These are phyloP conservation scores for Apamea crenata DNA, from an alignment of 2,888 invertebrate species.

Conservation along the genomic window DNA sequence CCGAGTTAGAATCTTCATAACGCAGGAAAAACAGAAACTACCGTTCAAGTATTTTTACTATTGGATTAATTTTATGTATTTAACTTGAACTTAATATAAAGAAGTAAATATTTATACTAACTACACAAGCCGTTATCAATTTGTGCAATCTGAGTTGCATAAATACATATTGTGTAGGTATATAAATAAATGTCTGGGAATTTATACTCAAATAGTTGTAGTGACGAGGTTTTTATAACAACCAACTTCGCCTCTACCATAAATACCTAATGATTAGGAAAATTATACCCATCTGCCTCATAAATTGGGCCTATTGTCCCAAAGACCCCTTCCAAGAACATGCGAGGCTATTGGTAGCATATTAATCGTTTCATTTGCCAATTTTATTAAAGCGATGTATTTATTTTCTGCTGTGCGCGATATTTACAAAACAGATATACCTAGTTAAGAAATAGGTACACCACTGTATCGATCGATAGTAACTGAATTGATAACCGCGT, in stretches of 20 bases:
- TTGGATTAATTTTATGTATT: conserved; percentile 1
- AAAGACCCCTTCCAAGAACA: conserved; percentile 45
- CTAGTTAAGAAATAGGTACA: conserved; percentile 6
- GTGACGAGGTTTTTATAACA: conserved; percentile 26
- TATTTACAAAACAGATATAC: conserved; percentile 13
- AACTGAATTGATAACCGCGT: conserved; percentile 51
- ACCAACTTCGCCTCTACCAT: conserved; percentile 22
- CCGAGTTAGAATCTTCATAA: not conserved
- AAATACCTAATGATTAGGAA: conserved; percentile 52
- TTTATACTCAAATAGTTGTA: conserved; percentile 22
- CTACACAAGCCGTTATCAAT: conserved; percentile 16
- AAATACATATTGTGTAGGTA: not conserved
- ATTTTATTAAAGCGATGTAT: not conserved
- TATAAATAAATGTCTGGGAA: conserved; percentile 22
- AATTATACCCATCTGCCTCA: conserved; percentile 44
- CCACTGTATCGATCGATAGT: conserved; percentile 26
- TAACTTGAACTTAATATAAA: conserved; percentile 12
- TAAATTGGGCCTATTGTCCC: conserved; percentile 55
- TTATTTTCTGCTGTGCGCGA: not conserved
- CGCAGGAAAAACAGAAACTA: not conserved
- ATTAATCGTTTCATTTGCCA: conserved; percentile 21
- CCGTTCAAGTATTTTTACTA: not conserved
- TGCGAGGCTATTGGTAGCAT: conserved; percentile 22
- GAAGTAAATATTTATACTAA: conserved; percentile 18
- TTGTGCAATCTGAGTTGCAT: conserved; percentile 18